Evolutionary conservation across 2,888 invertebrate genomes (phyloP), one percentile per base, ranked within the genome.

Genomic region (Eretmocerus hayati): DNA sequence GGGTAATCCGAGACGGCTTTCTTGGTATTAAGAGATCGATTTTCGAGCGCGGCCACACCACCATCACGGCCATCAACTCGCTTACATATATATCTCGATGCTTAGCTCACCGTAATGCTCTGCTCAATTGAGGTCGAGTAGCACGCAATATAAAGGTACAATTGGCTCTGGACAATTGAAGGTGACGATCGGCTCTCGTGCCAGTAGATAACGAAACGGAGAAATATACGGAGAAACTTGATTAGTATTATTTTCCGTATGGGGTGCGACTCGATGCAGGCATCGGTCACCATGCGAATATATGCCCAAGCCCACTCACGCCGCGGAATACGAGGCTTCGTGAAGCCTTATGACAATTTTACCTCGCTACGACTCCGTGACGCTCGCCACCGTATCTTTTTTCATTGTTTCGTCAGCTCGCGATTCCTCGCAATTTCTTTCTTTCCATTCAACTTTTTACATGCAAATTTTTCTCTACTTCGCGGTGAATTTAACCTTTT

Each of bases 261-360:
- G n/a, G n/a, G n/a, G n/a, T n/a, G n/a, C n/a, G n/a, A n/a, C n/a
- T n/a, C n/a, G n/a, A n/a, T 31, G 30, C 11, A 23, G 6, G 30
- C 30, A 26, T 26, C 6, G 8, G 26, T 9, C 26, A 11, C 26
- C 26, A 26, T 26, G 26, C 26, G 26, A 6, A 11, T 11, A 11
- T n/a, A 11, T 6, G 26, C 26, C 26, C 8, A 11, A 11, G 26
- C 26, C 11, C 26, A 9, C 38, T 6, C 38, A 3, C 38, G 38
- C 11, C 26, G 26, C 26, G 26, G 42, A 37, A n/a, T n/a, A n/a
- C 48, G 52, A 50, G 53, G 48, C 53, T 48, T 49, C 50, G 46
- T 54, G 50, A 53, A 52, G 54, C 54, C 51, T 31, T 53, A 52
- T 37, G 38, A 22, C 15, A 16, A 11, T 21, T 35, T 20, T 21